These are phyloP conservation scores for Microcebus tavaratra DNA, from an alignment of 2,113 vertebrate genomes.

Conservation along the genomic window DNA sequence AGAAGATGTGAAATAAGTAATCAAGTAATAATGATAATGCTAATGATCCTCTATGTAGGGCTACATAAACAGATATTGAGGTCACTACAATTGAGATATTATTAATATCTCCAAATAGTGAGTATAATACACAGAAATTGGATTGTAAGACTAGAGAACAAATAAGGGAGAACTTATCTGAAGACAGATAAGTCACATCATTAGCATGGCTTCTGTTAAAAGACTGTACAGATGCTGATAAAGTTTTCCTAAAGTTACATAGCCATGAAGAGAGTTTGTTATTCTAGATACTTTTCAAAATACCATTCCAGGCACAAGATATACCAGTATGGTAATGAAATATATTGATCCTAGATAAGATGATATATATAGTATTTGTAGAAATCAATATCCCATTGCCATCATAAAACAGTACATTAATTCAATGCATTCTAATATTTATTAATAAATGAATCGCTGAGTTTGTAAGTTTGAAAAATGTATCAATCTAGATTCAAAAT, in stretches of 20 bases:
- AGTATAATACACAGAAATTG: not conserved
- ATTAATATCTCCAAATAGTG: not conserved
- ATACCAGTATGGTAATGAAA: conserved; percentile 35
- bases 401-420: conserved; percentile 39
- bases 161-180: not conserved
- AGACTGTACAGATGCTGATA: not conserved
- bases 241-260: not conserved
- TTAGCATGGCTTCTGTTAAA: not conserved
- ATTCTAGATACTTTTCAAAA: conserved; percentile 30
- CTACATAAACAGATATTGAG: not conserved
- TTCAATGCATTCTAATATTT: conserved; percentile 41
- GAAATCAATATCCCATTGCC: conserved; percentile 53
- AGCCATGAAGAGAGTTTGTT: not conserved
- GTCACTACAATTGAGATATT: not conserved
- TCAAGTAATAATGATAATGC: not conserved
- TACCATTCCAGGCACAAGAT: not conserved
- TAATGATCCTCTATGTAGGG: not conserved
- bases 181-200: not conserved
- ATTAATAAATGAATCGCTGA: conserved; percentile 40
- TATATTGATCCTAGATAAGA: conserved; percentile 52
- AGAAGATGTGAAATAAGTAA: not conserved
- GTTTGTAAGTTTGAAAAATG: conserved; percentile 22
- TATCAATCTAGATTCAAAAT: not conserved
- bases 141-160: not conserved
- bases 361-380: conserved; percentile 39